Base-by-base conservation (phyloP, 2,888 invertebrate genomes). In the Heliconius sara region DNA sequence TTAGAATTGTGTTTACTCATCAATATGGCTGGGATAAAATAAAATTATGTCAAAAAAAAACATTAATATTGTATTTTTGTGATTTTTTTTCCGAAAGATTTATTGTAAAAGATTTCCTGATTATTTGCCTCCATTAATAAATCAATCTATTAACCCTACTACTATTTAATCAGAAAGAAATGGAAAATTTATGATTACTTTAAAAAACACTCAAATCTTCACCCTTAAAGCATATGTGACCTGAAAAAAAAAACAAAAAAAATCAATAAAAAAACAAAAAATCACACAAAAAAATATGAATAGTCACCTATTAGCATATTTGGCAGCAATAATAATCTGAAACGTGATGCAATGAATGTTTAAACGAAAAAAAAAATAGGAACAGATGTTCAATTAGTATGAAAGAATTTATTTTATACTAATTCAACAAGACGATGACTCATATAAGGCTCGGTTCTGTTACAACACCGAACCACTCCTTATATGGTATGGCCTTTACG, bases 401-500 rank as follows among this genome's bases (percentile, higher is more conserved):
- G 85, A 89, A 89, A 91, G 89, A 91, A 90, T 90, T 89, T 90
- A 90, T 90, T 91, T 91, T 88, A 88, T 89, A 93, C 92, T 92
- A 93, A 93, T 92, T 90, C 91, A 86, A 83, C 85, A 86, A 88
- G 89, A 88, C 89, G 88, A 87, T 94, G 94, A 95, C 89, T 94
- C 94, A 94, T 88, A 87, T 87, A 89, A 89, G 91, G 90, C 90
- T 87, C 86, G 89, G 89, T 90, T 89, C 89, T 87, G 84, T 92
- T 93, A 91, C 91, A 89, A 90, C 92, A 91, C 89, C 88, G 88
- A 87, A 91, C 91, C 88, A 81, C 85, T 84, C 95, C 95, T 89
- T 93, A 90, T 94, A 93, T 84, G 94, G 95, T 84, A 85, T 86
- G 93, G 92, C 94, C 94, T 94, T 94, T 93, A 91, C 91, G 85